These are phyloP conservation scores for Trichopria drosophilae DNA, from an alignment of 2,888 invertebrate species.

Conservation along the genomic window DNA sequence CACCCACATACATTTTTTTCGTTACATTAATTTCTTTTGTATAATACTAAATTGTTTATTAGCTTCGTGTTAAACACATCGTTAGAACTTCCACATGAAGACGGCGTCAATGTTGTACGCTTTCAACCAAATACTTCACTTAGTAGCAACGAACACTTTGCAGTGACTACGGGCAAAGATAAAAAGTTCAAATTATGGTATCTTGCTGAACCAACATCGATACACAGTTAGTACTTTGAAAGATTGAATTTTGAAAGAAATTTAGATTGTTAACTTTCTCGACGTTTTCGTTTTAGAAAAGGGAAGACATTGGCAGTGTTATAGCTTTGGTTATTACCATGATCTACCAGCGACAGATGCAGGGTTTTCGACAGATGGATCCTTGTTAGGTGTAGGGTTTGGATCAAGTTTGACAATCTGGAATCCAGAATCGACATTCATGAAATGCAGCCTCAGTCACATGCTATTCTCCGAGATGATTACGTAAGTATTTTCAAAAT, in stretches of 20 bases:
- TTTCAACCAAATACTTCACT: conserved; percentile 63
- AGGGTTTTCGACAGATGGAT: conserved; percentile 76
- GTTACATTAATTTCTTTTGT: no score
- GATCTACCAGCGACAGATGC: conserved; percentile 63
- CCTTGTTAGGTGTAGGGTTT: conserved; percentile 72
- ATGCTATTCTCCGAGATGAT: conserved; percentile 54
- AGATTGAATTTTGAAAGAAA: conserved; percentile 4
- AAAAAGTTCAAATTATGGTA: conserved; percentile 74
- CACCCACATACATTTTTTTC: no score
- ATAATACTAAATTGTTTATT: conserved; percentile 38
- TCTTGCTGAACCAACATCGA: conserved; percentile 62
- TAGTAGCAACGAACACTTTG: conserved; percentile 58
- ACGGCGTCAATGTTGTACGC: conserved; percentile 63
- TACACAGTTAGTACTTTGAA: conserved; percentile 58
- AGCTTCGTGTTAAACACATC: conserved; percentile 73
- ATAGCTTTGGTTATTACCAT: conserved; percentile 66
- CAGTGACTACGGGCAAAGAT: conserved; percentile 71
- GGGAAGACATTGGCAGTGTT: conserved; percentile 69
- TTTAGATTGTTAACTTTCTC: conserved; percentile 3
- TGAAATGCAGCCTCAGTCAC: conserved; percentile 65
- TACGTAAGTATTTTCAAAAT: conserved; percentile 45
- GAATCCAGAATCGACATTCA: conserved; percentile 64
- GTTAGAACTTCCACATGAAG: conserved; percentile 73
- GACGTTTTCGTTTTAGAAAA: conserved; percentile 57
- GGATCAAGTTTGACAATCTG: conserved; percentile 71